These are phyloP conservation scores for Hydrotaea cyrtoneurina DNA, from an alignment of 2,888 invertebrate species.

Conservation along the genomic window DNA sequence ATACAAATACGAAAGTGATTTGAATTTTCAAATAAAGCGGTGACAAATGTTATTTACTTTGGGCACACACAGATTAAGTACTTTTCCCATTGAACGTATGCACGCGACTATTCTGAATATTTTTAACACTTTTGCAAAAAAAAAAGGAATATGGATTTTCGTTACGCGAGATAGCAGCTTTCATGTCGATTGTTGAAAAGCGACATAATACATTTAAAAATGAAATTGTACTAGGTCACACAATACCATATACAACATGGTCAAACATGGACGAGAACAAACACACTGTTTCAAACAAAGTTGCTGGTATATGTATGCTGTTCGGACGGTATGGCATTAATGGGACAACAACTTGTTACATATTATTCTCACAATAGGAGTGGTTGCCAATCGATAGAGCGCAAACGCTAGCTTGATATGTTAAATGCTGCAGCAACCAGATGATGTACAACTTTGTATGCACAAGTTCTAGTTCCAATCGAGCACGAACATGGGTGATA, in stretches of 20 bases:
- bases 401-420: conserved; percentile 41
- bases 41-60: background rate
- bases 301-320: background rate
- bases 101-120: conserved; percentile 42
- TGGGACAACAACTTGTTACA: conserved; percentile 69
- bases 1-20: too few relatives aligned
- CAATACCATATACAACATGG: conserved; percentile 30
- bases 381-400: conserved; percentile 27
- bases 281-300: conserved; percentile 11
- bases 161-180: conserved; percentile 67
- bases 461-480: background rate
- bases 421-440: background rate
- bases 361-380: conserved; percentile 15
- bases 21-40: background rate
- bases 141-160: conserved; percentile 75
- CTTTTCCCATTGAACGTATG: conserved; percentile 18
- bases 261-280: conserved; percentile 11
- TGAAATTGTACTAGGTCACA: conserved; percentile 65
- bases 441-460: background rate
- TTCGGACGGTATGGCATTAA: conserved; percentile 36
- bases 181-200: conserved; percentile 63
- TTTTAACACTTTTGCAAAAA: conserved; percentile 73
- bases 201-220: conserved; percentile 45
- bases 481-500: background rate
- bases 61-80: conserved; percentile 27